phyloP scores from a whole-genome alignment of 2,888 invertebrate genomes.

The Nephrotoma guestfalica region DNA sequence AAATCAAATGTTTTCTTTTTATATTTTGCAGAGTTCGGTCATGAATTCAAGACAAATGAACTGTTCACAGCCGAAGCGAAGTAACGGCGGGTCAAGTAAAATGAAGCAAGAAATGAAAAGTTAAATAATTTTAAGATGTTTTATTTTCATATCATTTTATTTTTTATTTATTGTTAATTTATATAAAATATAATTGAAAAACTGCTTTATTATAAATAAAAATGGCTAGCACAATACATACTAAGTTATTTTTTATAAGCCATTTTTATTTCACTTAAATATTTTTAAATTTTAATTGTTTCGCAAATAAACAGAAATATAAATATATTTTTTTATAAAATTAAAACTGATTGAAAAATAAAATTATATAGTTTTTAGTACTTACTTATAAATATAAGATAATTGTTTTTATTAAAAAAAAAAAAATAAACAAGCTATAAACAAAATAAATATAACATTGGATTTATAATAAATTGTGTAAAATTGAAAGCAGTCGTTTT shows the following conservation, averaged over 20 bases:
- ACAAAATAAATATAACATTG: too few relatives aligned
- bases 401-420: neutral
- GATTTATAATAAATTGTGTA: too few relatives aligned
- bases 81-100: constrained; percentile 5
- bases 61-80: constrained; percentile 22
- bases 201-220: neutral
- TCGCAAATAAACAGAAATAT: neutral
- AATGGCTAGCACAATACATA: neutral
- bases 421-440: neutral
- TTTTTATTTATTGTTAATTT: neutral
- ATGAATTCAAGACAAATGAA: constrained; percentile 30
- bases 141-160: neutral
- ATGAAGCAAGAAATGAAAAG: neutral
- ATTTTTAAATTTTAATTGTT: neutral
- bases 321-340: neutral
- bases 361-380: neutral
- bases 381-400: neutral
- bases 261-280: neutral
- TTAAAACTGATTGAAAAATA: neutral
- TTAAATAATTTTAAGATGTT: neutral
- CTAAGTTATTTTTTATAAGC: neutral
- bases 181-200: neutral
- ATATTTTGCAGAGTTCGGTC: constrained; percentile 26
- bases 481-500: too few relatives aligned
- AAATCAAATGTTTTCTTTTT: constrained; percentile 5